Base-by-base conservation (phyloP, 2,888 invertebrate species). In the Noctua fimbriata region DNA sequence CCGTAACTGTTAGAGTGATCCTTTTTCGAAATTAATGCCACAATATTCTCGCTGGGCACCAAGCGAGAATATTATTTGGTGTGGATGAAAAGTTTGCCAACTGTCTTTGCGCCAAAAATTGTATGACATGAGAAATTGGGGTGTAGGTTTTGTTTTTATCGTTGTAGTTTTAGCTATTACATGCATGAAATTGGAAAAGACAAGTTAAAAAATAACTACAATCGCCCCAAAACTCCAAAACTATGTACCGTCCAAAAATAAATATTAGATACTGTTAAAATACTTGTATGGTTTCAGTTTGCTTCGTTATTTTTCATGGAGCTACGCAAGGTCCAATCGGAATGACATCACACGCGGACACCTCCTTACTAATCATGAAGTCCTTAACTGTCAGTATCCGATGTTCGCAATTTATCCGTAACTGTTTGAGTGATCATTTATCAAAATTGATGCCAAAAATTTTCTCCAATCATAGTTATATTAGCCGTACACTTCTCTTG, bases 401-500 rank as follows among this genome's bases (percentile, higher is more conserved):
- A 12, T 58, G 12, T n/a, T 58, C 12, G 12, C 58, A n/a, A 58
- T n/a, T 14, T 14, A n/a, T n/a, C 12, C n/a, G 24, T 55, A 10
- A 55, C 24, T 14, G 1, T 58, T 14, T n/a, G 58, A 58, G 58
- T 58, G 58, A 14, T n/a, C 58, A 0, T n/a, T n/a, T 58, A 58
- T 58, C n/a, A 58, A 58, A 28, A n/a, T 14, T 58, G n/a, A 58
- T 58, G 58, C 58, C 12, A 58, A n/a, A 58, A 12, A 7, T n/a
- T 32, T 24, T 36, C 7, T 58, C 71, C n/a, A 58, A 21, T 72
- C 9, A 12, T 28, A 9, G n/a, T 69, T 28, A 47, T 1, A 36
- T 63, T 69, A 49, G 55, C n/a, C 49, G 69, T 73, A 21, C 14
- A 65, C 0, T 58, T 71, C 2, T 32, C 16, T 24, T 90, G 93